phyloP scores from a whole-genome alignment of 1,140 invertebrate species.

The Heliothis subflexa region DNA sequence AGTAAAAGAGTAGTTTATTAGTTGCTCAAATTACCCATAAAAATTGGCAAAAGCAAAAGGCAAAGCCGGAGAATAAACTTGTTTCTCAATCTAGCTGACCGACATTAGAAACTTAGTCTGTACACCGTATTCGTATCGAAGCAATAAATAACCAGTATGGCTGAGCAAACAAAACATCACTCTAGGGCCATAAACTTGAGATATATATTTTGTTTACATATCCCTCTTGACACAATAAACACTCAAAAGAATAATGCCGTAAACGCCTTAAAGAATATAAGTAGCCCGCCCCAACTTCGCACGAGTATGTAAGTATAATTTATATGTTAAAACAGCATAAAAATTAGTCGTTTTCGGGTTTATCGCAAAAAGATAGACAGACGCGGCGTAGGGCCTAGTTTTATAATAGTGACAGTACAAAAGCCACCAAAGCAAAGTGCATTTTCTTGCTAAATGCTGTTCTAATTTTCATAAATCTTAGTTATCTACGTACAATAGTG shows the following conservation, averaged over 20 bases:
- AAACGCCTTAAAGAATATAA: background rate
- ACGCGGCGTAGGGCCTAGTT: too few relatives aligned
- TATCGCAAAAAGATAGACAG: too few relatives aligned
- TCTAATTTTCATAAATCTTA: background rate
- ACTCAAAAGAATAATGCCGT: background rate
- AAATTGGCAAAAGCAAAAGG: background rate
- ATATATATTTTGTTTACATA: conserved; percentile 26
- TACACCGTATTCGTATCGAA: conserved; percentile 1
- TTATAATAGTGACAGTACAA: too few relatives aligned
- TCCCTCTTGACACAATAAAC: background rate
- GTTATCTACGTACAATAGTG: background rate
- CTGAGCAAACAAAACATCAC: conserved; percentile 39
- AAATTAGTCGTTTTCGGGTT: too few relatives aligned
- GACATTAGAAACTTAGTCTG: conserved; percentile 19
- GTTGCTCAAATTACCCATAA: background rate
- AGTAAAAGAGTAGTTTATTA: too few relatives aligned
- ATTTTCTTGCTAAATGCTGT: background rate
- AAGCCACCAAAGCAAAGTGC: background rate
- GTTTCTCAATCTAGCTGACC: conserved; percentile 17
- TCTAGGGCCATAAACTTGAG: conserved; percentile 8
- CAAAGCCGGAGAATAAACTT: background rate
- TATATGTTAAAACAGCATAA: too few relatives aligned
- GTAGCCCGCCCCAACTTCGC: background rate
- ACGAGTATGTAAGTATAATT: background rate
- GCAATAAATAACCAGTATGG: conserved; percentile 38